Evolutionary conservation across 2,888 invertebrate genomes (phyloP).

Genomic region (Eustalomyia histrio): DNA sequence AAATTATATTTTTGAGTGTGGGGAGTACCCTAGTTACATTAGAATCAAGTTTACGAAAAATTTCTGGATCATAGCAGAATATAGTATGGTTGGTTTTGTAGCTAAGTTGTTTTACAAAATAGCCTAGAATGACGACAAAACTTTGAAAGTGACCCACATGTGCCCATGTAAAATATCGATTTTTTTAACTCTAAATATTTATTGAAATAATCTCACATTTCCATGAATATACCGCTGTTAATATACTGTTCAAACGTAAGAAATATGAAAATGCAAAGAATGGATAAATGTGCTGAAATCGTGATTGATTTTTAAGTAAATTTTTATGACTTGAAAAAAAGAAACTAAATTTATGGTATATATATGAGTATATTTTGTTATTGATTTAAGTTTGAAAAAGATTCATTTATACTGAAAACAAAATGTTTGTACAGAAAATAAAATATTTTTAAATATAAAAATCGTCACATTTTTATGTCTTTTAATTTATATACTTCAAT

Average conservation of each 20-base stretch:
- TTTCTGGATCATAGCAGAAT: neutral
- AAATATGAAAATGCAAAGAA: neutral
- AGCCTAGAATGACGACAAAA: too few relatives aligned
- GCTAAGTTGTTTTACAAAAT: neutral
- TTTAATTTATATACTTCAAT: conserved; percentile 50
- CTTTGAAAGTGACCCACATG: too few relatives aligned
- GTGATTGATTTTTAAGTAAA: conserved; percentile 53
- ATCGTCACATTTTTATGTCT: conserved; percentile 36
- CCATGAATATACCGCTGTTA: too few relatives aligned
- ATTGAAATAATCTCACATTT: too few relatives aligned
- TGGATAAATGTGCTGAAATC: conserved; percentile 22
- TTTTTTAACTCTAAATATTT: too few relatives aligned
- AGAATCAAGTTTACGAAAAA: too few relatives aligned
- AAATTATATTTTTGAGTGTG: too few relatives aligned
- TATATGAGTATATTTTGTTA: neutral
- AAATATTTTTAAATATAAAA: neutral
- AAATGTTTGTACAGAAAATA: neutral
- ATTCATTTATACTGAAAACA: neutral
- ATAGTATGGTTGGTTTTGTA: neutral
- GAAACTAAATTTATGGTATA: neutral
- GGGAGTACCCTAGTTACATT: too few relatives aligned
- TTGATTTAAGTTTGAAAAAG: neutral
- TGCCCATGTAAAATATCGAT: too few relatives aligned
- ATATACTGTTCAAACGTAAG: neutral
- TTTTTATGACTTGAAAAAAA: conserved; percentile 39